Evolutionary conservation across 1,140 invertebrate species (phyloP), one percentile per base, ranked within the genome.

Genomic region (Listronotus oregonensis): DNA sequence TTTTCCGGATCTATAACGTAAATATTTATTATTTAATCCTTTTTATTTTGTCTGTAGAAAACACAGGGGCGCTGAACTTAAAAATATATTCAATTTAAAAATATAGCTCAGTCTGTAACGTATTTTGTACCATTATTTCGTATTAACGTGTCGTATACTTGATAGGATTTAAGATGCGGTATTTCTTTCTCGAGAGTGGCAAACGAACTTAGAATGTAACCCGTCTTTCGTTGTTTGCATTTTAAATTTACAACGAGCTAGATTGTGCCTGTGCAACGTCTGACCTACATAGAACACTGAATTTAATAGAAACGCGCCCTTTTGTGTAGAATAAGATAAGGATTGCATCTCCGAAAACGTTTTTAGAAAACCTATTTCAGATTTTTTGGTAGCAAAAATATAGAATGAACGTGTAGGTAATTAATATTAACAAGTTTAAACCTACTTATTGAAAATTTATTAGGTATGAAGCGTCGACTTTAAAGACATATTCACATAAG

Each of bases 381-480:
- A 27, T 27, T 27, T 27, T 27, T 27, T 3, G 2, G 21, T 27
- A 5, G 21, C n/a, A 27, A 27, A 27, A 27, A 5, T 27, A 27
- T 27, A 6, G 10, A 43, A 6, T n/a, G 42, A n/a, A 68, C 66
- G 54, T 68, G 71, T 70, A 70, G 66, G 71, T 5, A 27, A 27
- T 3, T 27, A 27, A 27, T 27, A 27, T 3, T 27, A 27, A 3
- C 2, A 3, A 5, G 21, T 27, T 27, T 3, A 27, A 27, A 27
- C 21, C 21, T 27, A n/a, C n/a, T n/a, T n/a, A n/a, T n/a, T n/a
- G n/a, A n/a, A n/a, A n/a, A n/a, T n/a, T n/a, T n/a, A n/a, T n/a
- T n/a, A n/a, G n/a, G n/a, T n/a, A n/a, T n/a, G n/a, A n/a, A n/a
- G n/a, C n/a, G n/a, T n/a, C n/a, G n/a, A n/a, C n/a, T n/a, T n/a